Evolutionary conservation across 2,888 invertebrate genomes (phyloP).

Genomic region (Himalopsyche tibetana): DNA sequence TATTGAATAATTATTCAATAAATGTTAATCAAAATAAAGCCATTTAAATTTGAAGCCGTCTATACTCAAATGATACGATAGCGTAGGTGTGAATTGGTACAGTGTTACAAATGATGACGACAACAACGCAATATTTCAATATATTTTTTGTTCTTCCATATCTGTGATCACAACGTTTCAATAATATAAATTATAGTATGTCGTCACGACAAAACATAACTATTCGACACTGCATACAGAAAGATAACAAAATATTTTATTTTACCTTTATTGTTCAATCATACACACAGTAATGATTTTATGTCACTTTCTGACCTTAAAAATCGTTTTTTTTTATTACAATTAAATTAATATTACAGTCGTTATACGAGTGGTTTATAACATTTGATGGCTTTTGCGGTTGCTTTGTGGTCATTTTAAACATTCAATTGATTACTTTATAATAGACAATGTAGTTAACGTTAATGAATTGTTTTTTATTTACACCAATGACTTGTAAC

Average conservation of each 20-base stretch:
- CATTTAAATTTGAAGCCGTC: slow-evolving; percentile 28
- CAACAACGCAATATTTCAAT: neutral
- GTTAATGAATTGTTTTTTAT: too few relatives aligned
- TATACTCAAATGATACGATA: neutral
- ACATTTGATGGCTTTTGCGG: too few relatives aligned
- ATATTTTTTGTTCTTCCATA: neutral
- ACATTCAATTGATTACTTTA: too few relatives aligned
- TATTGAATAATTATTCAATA: slow-evolving; percentile 27
- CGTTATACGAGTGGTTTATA: too few relatives aligned
- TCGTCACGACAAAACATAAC: neutral
- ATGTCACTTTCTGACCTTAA: too few relatives aligned
- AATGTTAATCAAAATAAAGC: slow-evolving; percentile 16
- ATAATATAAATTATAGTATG: neutral
- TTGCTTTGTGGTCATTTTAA: too few relatives aligned
- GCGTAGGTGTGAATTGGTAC: slow-evolving; percentile 5
- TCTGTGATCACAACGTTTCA: neutral
- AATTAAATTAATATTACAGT: too few relatives aligned
- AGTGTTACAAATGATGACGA: neutral
- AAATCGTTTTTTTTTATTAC: too few relatives aligned
- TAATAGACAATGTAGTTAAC: too few relatives aligned
- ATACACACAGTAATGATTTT: too few relatives aligned
- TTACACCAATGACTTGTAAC: too few relatives aligned
- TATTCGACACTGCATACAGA: neutral
- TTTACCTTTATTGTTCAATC: too few relatives aligned
- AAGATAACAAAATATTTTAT: neutral